Percentiles rank a stretch among this genome's conserved stretches.
These are phyloP conservation scores for Solenopsis fugax DNA, from an alignment of 1,140 invertebrate genomes.

Conservation along the genomic window DNA sequence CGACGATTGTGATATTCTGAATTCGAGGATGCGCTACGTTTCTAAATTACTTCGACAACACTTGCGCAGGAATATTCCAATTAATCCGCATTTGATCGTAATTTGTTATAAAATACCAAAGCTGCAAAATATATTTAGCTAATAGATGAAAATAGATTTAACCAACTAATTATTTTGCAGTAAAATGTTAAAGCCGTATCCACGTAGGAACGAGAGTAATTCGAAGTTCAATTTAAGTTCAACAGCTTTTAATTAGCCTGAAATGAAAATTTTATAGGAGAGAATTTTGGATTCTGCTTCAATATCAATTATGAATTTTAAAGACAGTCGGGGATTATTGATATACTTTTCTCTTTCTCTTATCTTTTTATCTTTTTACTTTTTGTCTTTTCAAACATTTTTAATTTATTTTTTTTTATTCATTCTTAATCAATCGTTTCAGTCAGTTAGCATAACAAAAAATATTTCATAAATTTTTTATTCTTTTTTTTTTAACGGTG, in stretches of 20 bases:
- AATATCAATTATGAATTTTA: background rate
- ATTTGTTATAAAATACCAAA: background rate
- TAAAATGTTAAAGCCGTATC: background rate
- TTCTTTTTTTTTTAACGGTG: background rate
- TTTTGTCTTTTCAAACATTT: too few relatives aligned
- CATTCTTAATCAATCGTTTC: too few relatives aligned
- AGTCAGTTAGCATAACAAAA: background rate
- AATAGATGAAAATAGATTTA: too few relatives aligned
- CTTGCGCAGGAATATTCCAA: background rate
- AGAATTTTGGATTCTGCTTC: background rate
- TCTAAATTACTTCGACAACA: background rate
- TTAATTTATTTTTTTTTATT: too few relatives aligned
- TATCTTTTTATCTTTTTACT: background rate
- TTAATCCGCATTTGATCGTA: background rate
- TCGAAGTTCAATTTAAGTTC: slow-evolving; percentile 23
- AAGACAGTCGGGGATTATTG: background rate
- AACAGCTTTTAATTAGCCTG: background rate
- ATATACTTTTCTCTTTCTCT: too few relatives aligned
- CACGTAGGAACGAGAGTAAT: background rate
- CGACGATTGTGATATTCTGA: background rate
- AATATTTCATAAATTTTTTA: background rate
- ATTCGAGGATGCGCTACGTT: background rate
- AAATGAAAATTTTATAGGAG: background rate
- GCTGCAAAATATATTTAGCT: background rate
- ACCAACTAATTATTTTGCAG: background rate